A percentile compares a stretch with the other conserved stretches of the same genome.
phyloP scores from a whole-genome alignment of 1,140 invertebrate species.

The Diorhabda sublineata region DNA sequence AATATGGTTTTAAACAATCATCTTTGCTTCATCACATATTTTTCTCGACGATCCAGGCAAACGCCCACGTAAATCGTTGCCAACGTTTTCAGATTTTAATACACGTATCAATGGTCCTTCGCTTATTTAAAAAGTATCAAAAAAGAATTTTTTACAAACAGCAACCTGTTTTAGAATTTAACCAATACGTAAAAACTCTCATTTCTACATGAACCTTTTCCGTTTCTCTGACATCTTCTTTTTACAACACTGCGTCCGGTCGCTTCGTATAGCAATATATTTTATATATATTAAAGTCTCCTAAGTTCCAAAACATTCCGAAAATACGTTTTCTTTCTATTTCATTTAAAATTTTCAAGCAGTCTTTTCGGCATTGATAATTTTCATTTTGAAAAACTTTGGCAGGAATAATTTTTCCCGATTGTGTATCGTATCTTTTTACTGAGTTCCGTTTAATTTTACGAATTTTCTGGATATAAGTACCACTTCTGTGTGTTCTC shows the following conservation, averaged over 20 bases:
- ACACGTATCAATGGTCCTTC: not conserved
- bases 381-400: not conserved
- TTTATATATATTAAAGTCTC: not conserved
- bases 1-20: slow-evolving; percentile 2
- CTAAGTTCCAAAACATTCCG: not conserved
- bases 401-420: not conserved
- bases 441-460: too few relatives aligned
- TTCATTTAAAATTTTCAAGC: not conserved
- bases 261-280: slow-evolving; percentile 8
- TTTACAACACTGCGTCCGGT: slow-evolving; percentile 9
- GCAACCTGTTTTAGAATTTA: not conserved
- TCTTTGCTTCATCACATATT: not conserved
- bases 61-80: not conserved
- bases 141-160: not conserved
- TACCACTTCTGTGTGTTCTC: too few relatives aligned
- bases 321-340: not conserved
- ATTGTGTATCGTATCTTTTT: too few relatives aligned
- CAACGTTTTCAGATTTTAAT: not conserved
- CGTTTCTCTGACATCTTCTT: slow-evolving; percentile 1
- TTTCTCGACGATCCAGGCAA: not conserved
- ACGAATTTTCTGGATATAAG: too few relatives aligned
- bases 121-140: not conserved
- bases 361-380: not conserved
- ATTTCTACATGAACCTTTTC: slow-evolving; percentile 6
- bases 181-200: not conserved